Evolutionary conservation across 2,797 vertebrate genomes (phyloP).

Genomic region (Manis crassicaudata): DNA sequence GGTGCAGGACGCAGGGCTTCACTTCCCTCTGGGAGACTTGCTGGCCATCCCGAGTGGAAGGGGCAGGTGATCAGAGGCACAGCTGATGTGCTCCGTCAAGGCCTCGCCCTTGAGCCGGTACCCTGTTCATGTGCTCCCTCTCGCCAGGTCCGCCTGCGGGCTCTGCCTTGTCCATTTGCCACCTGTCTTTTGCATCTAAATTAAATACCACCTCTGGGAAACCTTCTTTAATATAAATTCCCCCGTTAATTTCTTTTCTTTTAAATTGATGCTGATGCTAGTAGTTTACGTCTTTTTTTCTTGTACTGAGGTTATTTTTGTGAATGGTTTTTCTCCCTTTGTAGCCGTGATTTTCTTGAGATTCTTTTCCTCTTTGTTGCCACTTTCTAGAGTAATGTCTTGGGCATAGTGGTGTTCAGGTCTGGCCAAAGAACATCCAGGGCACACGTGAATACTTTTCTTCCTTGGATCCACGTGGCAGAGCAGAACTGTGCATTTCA

Average conservation of each 20-base stretch:
- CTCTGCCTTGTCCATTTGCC: neutral
- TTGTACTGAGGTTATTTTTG: neutral
- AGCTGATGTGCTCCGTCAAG: accelerated
- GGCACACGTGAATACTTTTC: no score
- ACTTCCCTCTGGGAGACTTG: accelerated
- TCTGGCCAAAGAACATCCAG: neutral
- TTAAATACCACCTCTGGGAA: neutral
- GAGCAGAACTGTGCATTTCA: accelerated
- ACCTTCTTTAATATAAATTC: neutral
- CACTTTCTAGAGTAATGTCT: accelerated
- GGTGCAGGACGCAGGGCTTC: neutral
- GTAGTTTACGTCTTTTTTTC: neutral
- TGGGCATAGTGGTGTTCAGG: no score
- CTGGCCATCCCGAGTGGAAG: accelerated
- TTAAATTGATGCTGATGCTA: neutral
- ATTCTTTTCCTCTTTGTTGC: neutral
- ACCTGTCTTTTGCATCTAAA: neutral
- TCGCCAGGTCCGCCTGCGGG: neutral
- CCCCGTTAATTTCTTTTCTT: neutral
- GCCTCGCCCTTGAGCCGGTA: neutral
- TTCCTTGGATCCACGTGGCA: accelerated
- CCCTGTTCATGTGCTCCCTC: accelerated
- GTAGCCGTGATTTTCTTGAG: neutral
- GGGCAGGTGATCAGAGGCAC: accelerated
- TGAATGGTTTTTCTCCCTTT: neutral